phyloP scores from a whole-genome alignment of 2,113 vertebrate species.

The Microcebus lehilahytsara region DNA sequence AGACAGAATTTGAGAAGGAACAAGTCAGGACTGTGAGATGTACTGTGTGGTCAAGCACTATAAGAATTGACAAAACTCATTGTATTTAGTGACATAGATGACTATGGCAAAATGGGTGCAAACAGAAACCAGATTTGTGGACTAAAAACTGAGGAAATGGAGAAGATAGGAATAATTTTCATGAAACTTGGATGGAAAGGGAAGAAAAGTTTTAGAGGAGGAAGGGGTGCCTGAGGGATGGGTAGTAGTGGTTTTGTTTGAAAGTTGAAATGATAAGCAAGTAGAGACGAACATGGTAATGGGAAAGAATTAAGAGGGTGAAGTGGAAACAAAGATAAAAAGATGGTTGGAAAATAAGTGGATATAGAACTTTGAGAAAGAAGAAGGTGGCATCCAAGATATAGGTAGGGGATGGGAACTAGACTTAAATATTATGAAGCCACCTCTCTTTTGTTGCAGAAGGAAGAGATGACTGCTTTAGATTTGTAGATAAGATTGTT shows the following conservation, averaged over 20 bases:
- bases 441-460: background rate
- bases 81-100: background rate
- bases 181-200: background rate
- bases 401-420: background rate
- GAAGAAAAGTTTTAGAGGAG: background rate
- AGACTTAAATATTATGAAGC: background rate
- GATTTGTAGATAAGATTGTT: background rate
- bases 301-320: background rate
- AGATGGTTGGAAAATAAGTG: background rate
- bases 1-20: background rate
- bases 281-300: background rate
- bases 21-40: background rate
- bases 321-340: background rate
- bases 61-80: background rate
- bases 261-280: background rate
- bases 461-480: background rate
- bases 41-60: background rate
- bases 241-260: background rate
- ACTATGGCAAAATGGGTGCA: background rate
- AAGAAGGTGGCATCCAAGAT: background rate
- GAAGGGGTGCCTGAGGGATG: background rate
- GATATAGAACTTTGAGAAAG: background rate
- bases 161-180: background rate
- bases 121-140: background rate
- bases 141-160: background rate